A percentile compares a stretch with the other conserved stretches of the same genome.
phyloP scores from a whole-genome alignment of 2,113 vertebrate species.

The Cyanoramphus novaezelandiae region DNA sequence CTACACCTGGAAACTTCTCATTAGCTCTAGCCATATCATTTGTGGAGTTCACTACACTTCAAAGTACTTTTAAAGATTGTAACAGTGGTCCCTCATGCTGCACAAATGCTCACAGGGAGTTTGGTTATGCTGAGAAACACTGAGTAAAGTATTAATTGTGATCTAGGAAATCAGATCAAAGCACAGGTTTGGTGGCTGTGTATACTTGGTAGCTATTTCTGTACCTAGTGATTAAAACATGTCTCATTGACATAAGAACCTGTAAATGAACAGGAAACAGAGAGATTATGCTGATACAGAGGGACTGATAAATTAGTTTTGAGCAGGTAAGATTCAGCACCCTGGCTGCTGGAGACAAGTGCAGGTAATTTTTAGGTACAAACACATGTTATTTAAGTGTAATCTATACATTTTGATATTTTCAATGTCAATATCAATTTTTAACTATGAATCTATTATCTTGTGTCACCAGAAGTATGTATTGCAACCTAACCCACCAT shows the following conservation, averaged over 20 bases:
- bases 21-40: background rate
- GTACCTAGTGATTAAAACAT: background rate
- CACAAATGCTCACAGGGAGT: background rate
- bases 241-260: background rate
- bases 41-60: background rate
- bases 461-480: background rate
- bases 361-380: background rate
- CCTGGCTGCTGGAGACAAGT: background rate
- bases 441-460: background rate
- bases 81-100: background rate
- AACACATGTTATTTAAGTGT: background rate
- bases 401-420: background rate
- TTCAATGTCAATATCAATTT: background rate
- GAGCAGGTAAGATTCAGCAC: background rate
- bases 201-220: background rate
- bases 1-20: background rate
- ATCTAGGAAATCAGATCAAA: background rate
- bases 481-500: background rate
- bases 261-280: background rate
- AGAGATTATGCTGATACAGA: background rate
- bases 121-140: background rate
- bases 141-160: background rate
- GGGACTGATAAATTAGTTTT: background rate
- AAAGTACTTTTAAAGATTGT: background rate
- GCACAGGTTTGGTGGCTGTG: background rate